phyloP scores from a whole-genome alignment of 2,797 vertebrate species.

The Pseudochaenichthys georgianus region DNA sequence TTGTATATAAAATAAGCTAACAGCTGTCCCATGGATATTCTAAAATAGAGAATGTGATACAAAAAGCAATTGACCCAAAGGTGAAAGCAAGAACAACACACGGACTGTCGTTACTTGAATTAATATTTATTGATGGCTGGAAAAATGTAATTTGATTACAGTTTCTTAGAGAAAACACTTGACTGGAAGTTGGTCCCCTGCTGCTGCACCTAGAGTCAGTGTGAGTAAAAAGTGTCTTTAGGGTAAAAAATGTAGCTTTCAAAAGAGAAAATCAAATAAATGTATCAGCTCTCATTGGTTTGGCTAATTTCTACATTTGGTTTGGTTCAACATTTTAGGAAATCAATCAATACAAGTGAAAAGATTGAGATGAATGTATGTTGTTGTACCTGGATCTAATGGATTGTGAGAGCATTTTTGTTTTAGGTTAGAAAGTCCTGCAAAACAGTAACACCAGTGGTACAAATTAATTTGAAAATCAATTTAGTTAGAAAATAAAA shows the following conservation, averaged over 20 bases:
- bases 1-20: neutral
- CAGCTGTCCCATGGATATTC: neutral
- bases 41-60: neutral
- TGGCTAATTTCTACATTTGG: constrained; percentile 7
- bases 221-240: neutral
- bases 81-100: neutral
- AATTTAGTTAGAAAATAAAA: constrained; percentile 20
- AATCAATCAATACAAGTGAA: neutral
- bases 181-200: constrained; percentile 6
- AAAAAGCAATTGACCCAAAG: neutral
- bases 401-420: neutral
- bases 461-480: neutral
- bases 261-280: constrained; percentile 1
- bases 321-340: constrained; percentile 8
- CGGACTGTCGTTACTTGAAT: constrained; percentile 28
- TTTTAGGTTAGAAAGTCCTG: neutral
- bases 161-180: constrained; percentile 18
- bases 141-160: neutral
- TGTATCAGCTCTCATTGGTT: neutral
- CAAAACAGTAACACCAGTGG: neutral
- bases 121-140: constrained; percentile 61
- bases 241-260: neutral
- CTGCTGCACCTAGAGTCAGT: neutral
- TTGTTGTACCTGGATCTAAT: neutral
- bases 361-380: neutral